Percentiles rank a stretch among this genome's conserved stretches.
These are phyloP conservation scores for Hylaea fasciaria DNA, from an alignment of 2,888 invertebrate species.

Conservation along the genomic window DNA sequence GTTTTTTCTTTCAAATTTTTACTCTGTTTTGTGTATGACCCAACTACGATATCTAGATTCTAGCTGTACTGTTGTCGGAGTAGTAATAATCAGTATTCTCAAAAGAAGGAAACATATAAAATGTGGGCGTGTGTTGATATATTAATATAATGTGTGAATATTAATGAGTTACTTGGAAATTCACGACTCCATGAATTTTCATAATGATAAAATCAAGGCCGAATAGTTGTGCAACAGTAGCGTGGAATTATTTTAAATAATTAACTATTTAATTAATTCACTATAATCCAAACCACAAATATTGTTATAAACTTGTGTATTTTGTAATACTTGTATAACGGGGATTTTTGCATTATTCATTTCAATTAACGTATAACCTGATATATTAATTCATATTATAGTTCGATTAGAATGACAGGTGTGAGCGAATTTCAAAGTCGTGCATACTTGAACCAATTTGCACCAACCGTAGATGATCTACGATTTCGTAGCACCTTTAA, in stretches of 20 bases:
- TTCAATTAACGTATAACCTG: too few relatives aligned
- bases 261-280: background rate
- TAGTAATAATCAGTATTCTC: too few relatives aligned
- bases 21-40: background rate
- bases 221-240: conserved; percentile 4
- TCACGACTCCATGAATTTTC: conserved; percentile 3
- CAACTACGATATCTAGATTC: background rate
- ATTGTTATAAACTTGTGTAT: background rate
- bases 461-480: background rate
- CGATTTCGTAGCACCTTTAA: too few relatives aligned
- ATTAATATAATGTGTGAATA: background rate
- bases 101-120: too few relatives aligned
- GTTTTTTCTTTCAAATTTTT: background rate
- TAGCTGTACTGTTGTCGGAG: too few relatives aligned
- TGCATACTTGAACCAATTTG: too few relatives aligned
- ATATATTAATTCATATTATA: too few relatives aligned
- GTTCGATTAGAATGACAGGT: too few relatives aligned
- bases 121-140: too few relatives aligned
- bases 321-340: background rate
- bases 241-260: conserved; percentile 17
- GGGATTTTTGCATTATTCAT: background rate
- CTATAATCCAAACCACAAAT: background rate
- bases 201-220: conserved; percentile 11
- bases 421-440: too few relatives aligned
- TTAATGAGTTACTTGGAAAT: conserved; percentile 1